Conservation (phyloP, 2,888 invertebrate species). For the Smittia sp. region DNA sequence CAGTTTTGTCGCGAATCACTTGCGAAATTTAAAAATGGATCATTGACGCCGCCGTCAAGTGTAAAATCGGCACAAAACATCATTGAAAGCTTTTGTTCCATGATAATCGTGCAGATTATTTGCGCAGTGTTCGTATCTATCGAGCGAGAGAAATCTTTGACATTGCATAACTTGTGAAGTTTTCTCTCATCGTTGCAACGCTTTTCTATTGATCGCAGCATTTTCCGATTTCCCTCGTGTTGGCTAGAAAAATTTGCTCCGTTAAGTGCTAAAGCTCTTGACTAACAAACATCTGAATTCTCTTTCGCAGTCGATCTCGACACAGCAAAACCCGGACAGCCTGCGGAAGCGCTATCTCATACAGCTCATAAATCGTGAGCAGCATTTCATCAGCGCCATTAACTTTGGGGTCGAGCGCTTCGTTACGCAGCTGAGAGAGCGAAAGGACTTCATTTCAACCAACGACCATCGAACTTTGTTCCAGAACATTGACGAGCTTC, state of each 20-base stretch:
- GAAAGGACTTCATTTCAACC: slow-evolving; percentile 71
- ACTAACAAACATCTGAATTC: not conserved
- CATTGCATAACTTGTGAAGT: too few species aligned
- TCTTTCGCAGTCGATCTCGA: slow-evolving; percentile 50
- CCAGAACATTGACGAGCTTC: slow-evolving; percentile 80
- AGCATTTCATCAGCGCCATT: slow-evolving; percentile 72
- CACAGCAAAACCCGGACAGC: slow-evolving; percentile 54
- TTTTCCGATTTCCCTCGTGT: too few species aligned
- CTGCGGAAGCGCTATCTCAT: slow-evolving; percentile 68
- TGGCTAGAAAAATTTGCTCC: too few species aligned
- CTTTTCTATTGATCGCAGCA: too few species aligned
- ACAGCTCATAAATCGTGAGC: slow-evolving; percentile 72
- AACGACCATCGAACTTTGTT: slow-evolving; percentile 76
- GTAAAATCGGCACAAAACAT: not conserved
- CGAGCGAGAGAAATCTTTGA: too few species aligned
- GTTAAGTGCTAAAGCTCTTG: too few species aligned
- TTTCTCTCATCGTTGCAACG: too few species aligned
- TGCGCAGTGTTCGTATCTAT: too few species aligned
- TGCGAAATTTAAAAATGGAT: too few species aligned
- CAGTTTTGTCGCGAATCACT: not conserved
- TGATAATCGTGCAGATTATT: not conserved
- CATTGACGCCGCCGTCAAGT: not conserved
- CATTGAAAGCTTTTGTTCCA: not conserved
- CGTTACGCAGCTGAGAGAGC: slow-evolving; percentile 70
- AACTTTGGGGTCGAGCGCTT: slow-evolving; percentile 78